Evolutionary conservation across 2,888 invertebrate genomes (phyloP), one percentile per base, ranked within the genome.

Genomic region (Polymixis flavicincta): DNA sequence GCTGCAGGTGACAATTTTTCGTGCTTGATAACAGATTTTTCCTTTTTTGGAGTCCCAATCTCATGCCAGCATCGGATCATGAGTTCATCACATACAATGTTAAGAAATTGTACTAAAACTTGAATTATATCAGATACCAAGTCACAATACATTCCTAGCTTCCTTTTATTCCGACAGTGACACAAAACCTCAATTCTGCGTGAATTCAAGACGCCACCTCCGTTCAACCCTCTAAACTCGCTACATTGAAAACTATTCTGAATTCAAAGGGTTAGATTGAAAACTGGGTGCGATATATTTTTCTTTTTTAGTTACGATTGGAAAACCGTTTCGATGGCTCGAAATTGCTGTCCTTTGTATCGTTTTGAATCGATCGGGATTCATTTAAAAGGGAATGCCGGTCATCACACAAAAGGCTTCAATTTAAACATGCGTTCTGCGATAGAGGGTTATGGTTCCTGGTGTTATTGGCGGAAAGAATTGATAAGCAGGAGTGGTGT

Each of bases 311-410:
- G 85, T 87, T 83, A 85, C 87, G 82, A 83, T 83, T 86, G 85
- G 84, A 86, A 85, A 87, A 85, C 85, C 85, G 83, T 87, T 85
- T 85, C 89, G 83, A 87, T 85, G 81, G 76, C 70, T 81, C 76
- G 80, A 80, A 83, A 88, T 88, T 86, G 87, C 71, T 85, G 84
- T 84, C 84, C 85, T 88, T 88, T 88, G 85, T 86, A 84, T 83
- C 88, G 84, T 54, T 71, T 73, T 81, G 80, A 87, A 87, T 87
- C 86, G 81, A 87, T 87, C 76, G 84, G 83, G 88, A 87, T 87
- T 87, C 82, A 84, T 87, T 87, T 84, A 84, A 87, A 87, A 84
- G 74, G 80, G 83, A 71, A 86, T 84, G 81, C 78, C 76, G 64
- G 76, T 76, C 71, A 82, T 87, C 81, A 82, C 83, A 85, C 85